Evolutionary conservation across 2,888 invertebrate genomes (phyloP).

Genomic region (Microchrysa polita): DNA sequence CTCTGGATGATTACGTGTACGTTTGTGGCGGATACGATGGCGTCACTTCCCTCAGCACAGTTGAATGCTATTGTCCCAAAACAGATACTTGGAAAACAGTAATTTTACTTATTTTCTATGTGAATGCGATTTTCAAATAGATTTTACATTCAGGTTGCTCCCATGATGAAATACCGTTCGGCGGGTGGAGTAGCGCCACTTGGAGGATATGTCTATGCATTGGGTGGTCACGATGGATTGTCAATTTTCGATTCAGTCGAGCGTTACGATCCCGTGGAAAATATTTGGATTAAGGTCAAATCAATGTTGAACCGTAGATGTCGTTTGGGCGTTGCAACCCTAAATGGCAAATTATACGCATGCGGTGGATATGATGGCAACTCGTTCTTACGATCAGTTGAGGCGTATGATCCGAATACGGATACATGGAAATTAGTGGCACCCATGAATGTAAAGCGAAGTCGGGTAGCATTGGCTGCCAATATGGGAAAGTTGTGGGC

Average conservation of each 20-base stretch:
- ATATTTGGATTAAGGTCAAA: conserved; percentile 77
- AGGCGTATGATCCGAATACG: conserved; percentile 78
- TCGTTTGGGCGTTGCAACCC: conserved; percentile 81
- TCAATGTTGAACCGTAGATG: conserved; percentile 85
- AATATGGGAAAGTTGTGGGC: conserved; percentile 87
- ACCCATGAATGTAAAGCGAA: conserved; percentile 83
- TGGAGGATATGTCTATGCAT: conserved; percentile 77
- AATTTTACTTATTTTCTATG: conserved; percentile 54
- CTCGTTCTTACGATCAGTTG: conserved; percentile 82
- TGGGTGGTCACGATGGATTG: conserved; percentile 89
- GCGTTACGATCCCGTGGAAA: conserved; percentile 78
- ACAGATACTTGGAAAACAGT: conserved; percentile 78
- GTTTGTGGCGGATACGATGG: conserved; percentile 90
- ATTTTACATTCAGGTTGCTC: conserved; percentile 58
- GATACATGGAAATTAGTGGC: conserved; percentile 82
- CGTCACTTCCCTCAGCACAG: conserved; percentile 81
- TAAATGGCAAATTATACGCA: conserved; percentile 84
- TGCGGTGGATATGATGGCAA: conserved; percentile 88
- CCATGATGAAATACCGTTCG: conserved; percentile 67
- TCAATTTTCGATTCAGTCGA: conserved; percentile 90
- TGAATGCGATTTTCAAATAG: not conserved
- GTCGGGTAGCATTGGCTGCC: conserved; percentile 82
- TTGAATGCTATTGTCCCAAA: conserved; percentile 80
- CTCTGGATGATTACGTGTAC: conserved; percentile 81
- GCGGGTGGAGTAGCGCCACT: conserved; percentile 77